Base-by-base conservation (phyloP, 2,888 invertebrate genomes). In the Nipponacmea schrenckii region DNA sequence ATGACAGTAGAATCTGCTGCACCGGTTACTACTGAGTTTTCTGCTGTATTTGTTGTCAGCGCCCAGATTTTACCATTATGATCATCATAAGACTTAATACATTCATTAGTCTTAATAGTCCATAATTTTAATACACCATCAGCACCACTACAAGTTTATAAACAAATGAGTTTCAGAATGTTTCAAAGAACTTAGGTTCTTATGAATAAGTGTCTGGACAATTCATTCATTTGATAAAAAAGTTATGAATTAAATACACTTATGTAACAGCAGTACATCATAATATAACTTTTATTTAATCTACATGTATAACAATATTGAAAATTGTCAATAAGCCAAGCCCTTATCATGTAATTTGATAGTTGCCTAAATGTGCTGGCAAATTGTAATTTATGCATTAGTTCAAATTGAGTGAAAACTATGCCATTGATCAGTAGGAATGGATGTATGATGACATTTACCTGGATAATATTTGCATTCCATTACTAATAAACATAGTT, bases 111-210 rank as follows among this genome's bases (percentile, higher is more conserved):
- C 90, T 96, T 96, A 24, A 98, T 92, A 80, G 93, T 94, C 96
- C 98, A 98, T 24, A 98, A 89, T 90, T 98, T 98, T 1, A 99
- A 84, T 44, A 98, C 91, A 10, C 98, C 98, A 91, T 98, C 98
- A 17, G 95, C 94, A 20, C 95, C 94, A 74, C 94, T 88, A 75
- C 67, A 78, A 74, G 80, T 48, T 12, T 45, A 45, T 39, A 45
- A 39, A 48, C 15, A 15, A 64, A 63, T 17, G 14, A 45, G 12
- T 31, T 31, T 5, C 4, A 39, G 39, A 39, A 39, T 8, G 10
- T 31, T 31, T 31, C 31, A 31, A 31, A 31, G 31, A 31, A 4
- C 7, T 31, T 31, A 2, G 7, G 31, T 31, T 4, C 2, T 4
- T 31, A 31, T 31, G 2, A 7, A 31, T 7, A 56, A 5, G 56